Conservation (phyloP, 2,113 vertebrate genomes). For the Salvator merianae region DNA sequence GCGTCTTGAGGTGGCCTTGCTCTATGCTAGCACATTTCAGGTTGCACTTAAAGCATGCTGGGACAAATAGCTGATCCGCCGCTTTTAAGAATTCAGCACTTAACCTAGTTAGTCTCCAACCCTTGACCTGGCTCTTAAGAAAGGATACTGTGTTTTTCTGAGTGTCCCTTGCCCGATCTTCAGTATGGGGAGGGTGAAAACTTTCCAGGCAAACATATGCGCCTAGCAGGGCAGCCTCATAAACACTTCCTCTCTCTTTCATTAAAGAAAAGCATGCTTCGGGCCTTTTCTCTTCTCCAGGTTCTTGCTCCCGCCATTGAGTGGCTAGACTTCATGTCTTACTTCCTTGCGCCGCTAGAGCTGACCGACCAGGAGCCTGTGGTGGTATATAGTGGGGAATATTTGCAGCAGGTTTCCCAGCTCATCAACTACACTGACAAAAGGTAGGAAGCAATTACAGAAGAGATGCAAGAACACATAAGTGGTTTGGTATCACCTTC, state of each 20-base stretch:
- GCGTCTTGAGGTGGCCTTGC: too few relatives aligned
- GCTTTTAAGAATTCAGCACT: background rate
- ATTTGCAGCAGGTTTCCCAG: constrained; percentile 91
- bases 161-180: background rate
- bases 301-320: constrained; percentile 87
- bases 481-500: too few relatives aligned
- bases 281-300: constrained; percentile 41
- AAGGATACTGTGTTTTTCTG: background rate
- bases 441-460: constrained; percentile 67
- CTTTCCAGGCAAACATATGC: background rate
- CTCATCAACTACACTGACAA: constrained; percentile 90
- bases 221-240: background rate
- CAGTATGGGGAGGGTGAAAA: background rate
- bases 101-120: background rate
- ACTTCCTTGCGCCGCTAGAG: constrained; percentile 86
- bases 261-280: too few relatives aligned
- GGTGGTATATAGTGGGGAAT: constrained; percentile 90
- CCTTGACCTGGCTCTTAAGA: background rate
- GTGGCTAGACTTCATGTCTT: constrained; percentile 93
- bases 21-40: background rate
- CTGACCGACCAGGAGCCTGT: constrained; percentile 87
- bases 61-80: background rate
- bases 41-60: background rate
- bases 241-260: background rate
- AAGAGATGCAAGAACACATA: too few relatives aligned